Base-by-base conservation (phyloP, 2,888 invertebrate genomes). In the Hedya salicella region DNA sequence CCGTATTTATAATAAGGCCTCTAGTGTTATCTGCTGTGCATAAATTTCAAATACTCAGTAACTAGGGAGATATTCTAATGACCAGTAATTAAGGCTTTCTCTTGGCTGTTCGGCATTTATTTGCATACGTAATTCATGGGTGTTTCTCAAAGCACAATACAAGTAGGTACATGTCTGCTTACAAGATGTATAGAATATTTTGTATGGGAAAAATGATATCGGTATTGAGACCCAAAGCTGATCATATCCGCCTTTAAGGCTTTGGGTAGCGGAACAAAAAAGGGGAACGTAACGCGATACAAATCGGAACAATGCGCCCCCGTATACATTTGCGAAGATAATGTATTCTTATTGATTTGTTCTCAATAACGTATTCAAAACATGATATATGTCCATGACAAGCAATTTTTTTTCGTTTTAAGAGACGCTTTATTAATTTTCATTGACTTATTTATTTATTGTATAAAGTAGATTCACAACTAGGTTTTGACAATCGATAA, bases 241-340 rank as follows among this genome's bases (percentile, higher is more conserved):
- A 16, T 11, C 25, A 42, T 42, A 11, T 14, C 21, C 25, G n/a
- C 42, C 14, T 39, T 19, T 13, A n/a, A 25, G 1, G 16, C 11
- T 40, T 17, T 13, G 13, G 44, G 32, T n/a, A 32, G 13, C 44
- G 9, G 16, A 17, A 16, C 17, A 57, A 46, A 57, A 30, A 57
- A 32, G 32, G 16, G 17, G 13, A 42, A 42, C 50, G 61, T 52
- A 50, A 49, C 21, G n/a, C 6, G 60, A 49, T 50, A 42, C 42
- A 50, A 52, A 52, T 42, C 13, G 30, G 16, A 16, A 42, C 50
- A 52, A 52, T 32, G 30, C 39, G n/a, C 6, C 42, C 50, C 48
- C 48, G 48, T 48, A 11, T 25, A 40, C 25, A 5, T 52, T 21
- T 40, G 40, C n/a, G 54, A 25, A 11, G 21, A 56, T 30, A 30